Percentiles rank a stretch among this genome's conserved stretches.
Evolutionary conservation across 2,113 vertebrate species (phyloP).

Genomic region (Actinemys pallida): DNA sequence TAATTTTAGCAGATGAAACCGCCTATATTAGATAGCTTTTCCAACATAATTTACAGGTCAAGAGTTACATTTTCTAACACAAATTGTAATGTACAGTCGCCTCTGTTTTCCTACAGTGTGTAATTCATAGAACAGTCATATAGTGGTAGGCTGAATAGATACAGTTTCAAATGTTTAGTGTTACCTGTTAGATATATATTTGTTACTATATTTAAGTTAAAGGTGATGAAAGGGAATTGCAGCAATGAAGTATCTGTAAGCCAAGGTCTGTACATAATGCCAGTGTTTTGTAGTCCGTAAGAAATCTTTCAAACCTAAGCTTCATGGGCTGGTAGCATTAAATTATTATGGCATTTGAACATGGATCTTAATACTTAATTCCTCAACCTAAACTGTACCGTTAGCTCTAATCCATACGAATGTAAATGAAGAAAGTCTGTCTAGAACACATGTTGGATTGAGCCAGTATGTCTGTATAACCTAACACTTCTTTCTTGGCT

Average conservation of each 20-base stretch:
- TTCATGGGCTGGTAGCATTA: constrained; percentile 33
- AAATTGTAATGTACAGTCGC: background rate
- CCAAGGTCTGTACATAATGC: background rate
- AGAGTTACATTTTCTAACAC: background rate
- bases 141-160: background rate
- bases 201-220: background rate
- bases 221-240: background rate
- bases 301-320: constrained; percentile 37
- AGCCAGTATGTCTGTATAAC: background rate
- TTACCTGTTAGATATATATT: background rate
- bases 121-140: background rate
- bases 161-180: constrained; percentile 7
- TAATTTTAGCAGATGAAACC: constrained; percentile 21
- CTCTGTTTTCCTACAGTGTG: constrained; percentile 8
- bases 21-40: background rate
- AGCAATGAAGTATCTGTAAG: background rate
- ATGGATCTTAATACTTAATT: constrained; percentile 47
- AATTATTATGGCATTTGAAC: constrained; percentile 52
- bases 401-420: constrained; percentile 30
- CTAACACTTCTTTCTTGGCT: background rate
- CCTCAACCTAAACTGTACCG: constrained; percentile 3
- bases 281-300: background rate
- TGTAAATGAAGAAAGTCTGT: constrained; percentile 39
- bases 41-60: background rate
- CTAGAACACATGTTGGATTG: background rate